Evolutionary conservation across 2,113 vertebrate genomes (phyloP).

Genomic region (Esox niger): DNA sequence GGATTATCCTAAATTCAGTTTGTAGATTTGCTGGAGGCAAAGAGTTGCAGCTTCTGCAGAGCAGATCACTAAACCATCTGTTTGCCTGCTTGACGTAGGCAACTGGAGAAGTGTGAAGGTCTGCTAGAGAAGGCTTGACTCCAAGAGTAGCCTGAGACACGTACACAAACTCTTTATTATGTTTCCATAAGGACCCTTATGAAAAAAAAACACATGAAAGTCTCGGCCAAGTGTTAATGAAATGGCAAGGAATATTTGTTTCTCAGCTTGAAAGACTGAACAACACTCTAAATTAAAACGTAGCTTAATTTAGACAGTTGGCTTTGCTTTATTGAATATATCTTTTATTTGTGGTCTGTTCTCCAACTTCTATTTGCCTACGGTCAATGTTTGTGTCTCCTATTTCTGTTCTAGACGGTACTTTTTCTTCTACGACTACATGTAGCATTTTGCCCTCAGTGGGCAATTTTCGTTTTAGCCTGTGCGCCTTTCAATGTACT

Average conservation of each 20-base stretch:
- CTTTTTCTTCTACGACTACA: not conserved
- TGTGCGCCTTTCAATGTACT: not conserved
- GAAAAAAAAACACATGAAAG: not conserved
- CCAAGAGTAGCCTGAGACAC: not conserved
- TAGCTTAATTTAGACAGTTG: not conserved
- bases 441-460: not conserved
- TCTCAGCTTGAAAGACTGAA: slow-evolving; percentile 1
- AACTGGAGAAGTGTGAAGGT: slow-evolving; percentile 42
- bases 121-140: slow-evolving; percentile 5
- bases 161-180: not conserved
- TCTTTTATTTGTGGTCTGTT: not conserved
- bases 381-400: too few relatives aligned
- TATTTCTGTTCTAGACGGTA: not conserved
- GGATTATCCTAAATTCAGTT: too few relatives aligned
- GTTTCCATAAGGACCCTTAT: not conserved
- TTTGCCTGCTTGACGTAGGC: slow-evolving; percentile 17
- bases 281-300: not conserved
- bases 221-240: not conserved
- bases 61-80: slow-evolving; percentile 27
- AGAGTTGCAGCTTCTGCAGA: slow-evolving; percentile 6
- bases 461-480: not conserved
- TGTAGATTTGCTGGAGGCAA: too few relatives aligned
- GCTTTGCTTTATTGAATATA: not conserved
- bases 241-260: slow-evolving; percentile 1
- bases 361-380: not conserved